phyloP scores from a whole-genome alignment of 2,113 vertebrate species.

The Apaloderma vittatum region DNA sequence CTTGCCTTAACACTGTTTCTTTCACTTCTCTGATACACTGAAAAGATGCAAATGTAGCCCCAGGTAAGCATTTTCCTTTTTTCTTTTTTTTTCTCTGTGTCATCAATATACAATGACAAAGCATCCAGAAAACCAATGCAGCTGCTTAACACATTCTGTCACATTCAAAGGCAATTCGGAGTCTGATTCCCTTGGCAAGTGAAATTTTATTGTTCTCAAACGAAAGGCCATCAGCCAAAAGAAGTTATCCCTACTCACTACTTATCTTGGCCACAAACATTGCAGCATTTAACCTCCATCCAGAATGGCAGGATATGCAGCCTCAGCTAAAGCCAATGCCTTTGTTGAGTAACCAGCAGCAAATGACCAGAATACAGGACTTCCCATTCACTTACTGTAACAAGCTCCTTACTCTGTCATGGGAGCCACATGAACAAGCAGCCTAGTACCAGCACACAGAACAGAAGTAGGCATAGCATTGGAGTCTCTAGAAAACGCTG shows the following conservation, averaged over 20 bases:
- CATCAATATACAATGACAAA: slow-evolving; percentile 14
- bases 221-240: not conserved
- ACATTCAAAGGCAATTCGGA: not conserved
- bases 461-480: rapidly evolving
- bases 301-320: slow-evolving; percentile 14
- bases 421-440: not conserved
- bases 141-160: not conserved
- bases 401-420: not conserved
- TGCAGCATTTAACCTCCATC: slow-evolving; percentile 44
- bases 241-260: slow-evolving; percentile 36
- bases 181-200: slow-evolving; percentile 31
- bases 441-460: not conserved
- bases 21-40: not conserved
- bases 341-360: slow-evolving; percentile 49
- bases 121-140: not conserved
- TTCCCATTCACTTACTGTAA: slow-evolving; percentile 35
- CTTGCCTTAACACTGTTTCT: not conserved
- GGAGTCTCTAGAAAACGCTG: not conserved
- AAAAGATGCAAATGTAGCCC: not conserved
- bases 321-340: slow-evolving; percentile 22
- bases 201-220: slow-evolving; percentile 40
- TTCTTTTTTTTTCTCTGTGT: not conserved
- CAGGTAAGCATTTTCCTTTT: not conserved
- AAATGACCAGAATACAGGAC: not conserved
- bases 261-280: slow-evolving; percentile 39